phyloP scores from a whole-genome alignment of 1,140 invertebrate genomes.

The Leguminivora glycinivorella region DNA sequence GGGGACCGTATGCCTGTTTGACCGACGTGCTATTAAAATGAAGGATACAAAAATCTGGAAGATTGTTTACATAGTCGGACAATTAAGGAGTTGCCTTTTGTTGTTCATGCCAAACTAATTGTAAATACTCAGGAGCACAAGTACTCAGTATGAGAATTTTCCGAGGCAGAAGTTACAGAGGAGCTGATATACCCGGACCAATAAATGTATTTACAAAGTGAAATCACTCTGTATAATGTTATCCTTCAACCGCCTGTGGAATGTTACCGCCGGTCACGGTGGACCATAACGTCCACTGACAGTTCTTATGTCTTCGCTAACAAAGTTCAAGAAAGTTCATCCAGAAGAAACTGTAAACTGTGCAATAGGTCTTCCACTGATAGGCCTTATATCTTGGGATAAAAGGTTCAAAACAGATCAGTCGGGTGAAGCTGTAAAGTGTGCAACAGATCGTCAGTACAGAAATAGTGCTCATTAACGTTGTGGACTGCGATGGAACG shows the following conservation, averaged over 20 bases:
- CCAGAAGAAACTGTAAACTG: background rate
- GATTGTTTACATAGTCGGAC: too few relatives aligned
- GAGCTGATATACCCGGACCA: background rate
- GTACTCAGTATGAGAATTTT: too few relatives aligned
- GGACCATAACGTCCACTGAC: background rate
- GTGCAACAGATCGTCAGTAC: background rate
- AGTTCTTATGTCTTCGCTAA: background rate
- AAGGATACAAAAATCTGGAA: too few relatives aligned
- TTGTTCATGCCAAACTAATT: too few relatives aligned
- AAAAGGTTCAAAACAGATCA: background rate
- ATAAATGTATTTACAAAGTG: constrained; percentile 12
- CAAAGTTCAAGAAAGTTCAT: background rate
- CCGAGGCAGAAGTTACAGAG: background rate
- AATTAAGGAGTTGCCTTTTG: too few relatives aligned
- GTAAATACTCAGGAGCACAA: too few relatives aligned
- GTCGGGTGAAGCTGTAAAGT: background rate
- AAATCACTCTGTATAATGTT: constrained; percentile 3
- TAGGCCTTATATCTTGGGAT: background rate
- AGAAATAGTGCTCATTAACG: constrained; percentile 6
- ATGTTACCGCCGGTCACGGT: background rate
- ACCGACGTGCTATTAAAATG: too few relatives aligned
- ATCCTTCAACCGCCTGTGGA: background rate
- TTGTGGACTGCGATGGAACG: constrained; percentile 2
- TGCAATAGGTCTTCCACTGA: background rate
- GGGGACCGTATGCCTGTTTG: too few relatives aligned